Conservation (phyloP, 2,797 vertebrate species). For the Argyrosomus regius region DNA sequence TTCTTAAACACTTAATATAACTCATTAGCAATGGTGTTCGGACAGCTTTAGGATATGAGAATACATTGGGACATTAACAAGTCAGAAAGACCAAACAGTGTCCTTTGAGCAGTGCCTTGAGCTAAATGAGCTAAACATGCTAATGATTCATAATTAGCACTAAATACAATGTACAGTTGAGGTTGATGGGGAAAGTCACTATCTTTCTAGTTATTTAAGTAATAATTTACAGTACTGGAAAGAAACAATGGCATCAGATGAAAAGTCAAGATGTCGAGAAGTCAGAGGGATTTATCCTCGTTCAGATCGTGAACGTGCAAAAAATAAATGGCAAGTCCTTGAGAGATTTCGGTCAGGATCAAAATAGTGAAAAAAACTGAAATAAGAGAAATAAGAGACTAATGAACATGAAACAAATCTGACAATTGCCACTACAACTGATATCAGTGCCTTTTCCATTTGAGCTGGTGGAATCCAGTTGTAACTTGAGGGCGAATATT, state of each 20-base stretch:
- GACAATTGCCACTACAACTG: neutral
- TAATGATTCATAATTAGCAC: neutral
- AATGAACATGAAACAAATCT: neutral
- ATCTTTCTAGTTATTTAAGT: too few species aligned
- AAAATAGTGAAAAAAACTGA: too few species aligned
- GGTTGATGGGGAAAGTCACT: too few species aligned
- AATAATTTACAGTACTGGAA: too few species aligned
- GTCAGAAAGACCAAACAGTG: neutral
- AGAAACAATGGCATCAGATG: neutral
- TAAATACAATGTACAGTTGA: neutral
- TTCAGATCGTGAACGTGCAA: too few species aligned
- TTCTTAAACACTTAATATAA: too few species aligned
- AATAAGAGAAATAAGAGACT: neutral
- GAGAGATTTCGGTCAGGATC: too few species aligned
- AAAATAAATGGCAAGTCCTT: too few species aligned
- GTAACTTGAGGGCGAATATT: slow-evolving; percentile 29
- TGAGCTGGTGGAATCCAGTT: slow-evolving; percentile 9
- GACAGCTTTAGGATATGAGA: neutral
- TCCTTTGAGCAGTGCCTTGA: neutral
- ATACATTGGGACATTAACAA: neutral
- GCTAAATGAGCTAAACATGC: neutral
- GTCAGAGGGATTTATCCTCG: too few species aligned
- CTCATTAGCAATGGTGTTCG: too few species aligned
- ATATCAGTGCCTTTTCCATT: slow-evolving; percentile 1
- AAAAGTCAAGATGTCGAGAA: too few species aligned